Conservation (phyloP, 1,140 invertebrate species). For the Cotesia vestalis region DNA sequence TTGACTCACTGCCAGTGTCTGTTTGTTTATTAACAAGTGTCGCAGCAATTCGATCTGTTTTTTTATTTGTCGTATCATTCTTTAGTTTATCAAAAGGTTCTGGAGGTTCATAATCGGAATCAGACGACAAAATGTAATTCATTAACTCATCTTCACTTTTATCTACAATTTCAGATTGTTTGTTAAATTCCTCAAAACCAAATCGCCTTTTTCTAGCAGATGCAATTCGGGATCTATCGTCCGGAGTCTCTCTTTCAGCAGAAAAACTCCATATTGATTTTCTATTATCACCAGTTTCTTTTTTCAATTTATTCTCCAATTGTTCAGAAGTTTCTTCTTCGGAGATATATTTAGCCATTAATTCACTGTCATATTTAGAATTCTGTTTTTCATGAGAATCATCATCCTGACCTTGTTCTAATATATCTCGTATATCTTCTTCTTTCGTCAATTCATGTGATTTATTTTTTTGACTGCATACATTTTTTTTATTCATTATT, state of each 20-base stretch:
- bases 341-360: background rate
- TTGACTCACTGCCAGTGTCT: background rate
- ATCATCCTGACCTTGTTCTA: conserved; percentile 46
- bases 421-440: conserved; percentile 48
- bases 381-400: background rate
- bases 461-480: background rate
- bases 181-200: conserved; percentile 25
- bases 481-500: background rate
- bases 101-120: too few relatives aligned
- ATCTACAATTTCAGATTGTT: background rate
- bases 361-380: too few relatives aligned
- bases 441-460: conserved; percentile 39
- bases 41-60: too few relatives aligned
- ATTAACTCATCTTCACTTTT: too few relatives aligned
- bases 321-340: conserved; percentile 30
- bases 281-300: conserved; percentile 32
- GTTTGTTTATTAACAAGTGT: too few relatives aligned
- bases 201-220: conserved; percentile 15
- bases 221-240: conserved; percentile 26
- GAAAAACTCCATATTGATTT: conserved; percentile 31
- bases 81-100: too few relatives aligned
- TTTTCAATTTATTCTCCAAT: conserved; percentile 7
- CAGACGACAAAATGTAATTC: too few relatives aligned
- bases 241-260: conserved; percentile 25
- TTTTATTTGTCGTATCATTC: too few relatives aligned